Evolutionary conservation across 1,140 invertebrate genomes (phyloP).

Genomic region (Ceratina japonica): DNA sequence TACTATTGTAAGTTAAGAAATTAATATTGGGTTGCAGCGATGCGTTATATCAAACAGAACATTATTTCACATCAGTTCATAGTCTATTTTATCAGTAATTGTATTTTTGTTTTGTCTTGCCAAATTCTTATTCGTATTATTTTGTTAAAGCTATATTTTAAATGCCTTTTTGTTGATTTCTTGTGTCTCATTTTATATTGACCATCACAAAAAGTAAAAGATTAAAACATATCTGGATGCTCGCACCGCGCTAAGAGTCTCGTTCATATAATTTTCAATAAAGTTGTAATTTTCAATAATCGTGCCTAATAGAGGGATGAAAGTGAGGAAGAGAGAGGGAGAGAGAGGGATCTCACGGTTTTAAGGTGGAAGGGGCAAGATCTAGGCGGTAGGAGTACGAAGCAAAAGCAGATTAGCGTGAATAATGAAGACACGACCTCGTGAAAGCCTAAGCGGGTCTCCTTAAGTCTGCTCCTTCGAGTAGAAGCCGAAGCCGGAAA

Average conservation of each 20-base stretch:
- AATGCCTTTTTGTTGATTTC: not conserved
- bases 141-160: no score
- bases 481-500: constrained; percentile 69
- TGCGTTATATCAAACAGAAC: constrained; percentile 51
- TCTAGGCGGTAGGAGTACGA: constrained; percentile 57
- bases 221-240: not conserved
- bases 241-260: no score
- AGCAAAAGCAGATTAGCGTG: constrained; percentile 76
- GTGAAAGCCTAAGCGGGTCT: constrained; percentile 74
- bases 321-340: not conserved
- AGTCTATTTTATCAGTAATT: no score
- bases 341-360: constrained; percentile 27
- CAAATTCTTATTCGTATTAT: no score
- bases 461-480: constrained; percentile 73
- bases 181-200: not conserved
- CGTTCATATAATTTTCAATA: no score
- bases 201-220: not conserved
- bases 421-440: constrained; percentile 77
- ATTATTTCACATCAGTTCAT: constrained; percentile 22
- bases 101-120: no score
- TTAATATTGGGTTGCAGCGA: constrained; percentile 14
- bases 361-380: constrained; percentile 50
- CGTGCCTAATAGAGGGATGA: no score
- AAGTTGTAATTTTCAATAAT: constrained; percentile 15
- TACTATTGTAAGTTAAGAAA: no score